Evolutionary conservation across 2,113 vertebrate species (phyloP).

Genomic region (Cryptotis parvus): DNA sequence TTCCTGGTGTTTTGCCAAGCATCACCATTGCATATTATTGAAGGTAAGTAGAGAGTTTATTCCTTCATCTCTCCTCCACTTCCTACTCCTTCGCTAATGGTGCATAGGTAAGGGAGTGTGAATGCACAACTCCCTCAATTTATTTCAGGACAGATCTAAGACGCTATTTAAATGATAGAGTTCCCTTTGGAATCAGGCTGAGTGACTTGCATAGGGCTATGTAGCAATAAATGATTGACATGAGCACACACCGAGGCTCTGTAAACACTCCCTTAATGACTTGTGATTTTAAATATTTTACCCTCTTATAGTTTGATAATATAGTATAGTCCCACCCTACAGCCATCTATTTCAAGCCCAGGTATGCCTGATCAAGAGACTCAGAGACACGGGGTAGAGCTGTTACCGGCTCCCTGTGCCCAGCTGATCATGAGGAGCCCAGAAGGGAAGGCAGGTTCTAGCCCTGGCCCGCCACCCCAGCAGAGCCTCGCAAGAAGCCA

Average conservation of each 20-base stretch:
- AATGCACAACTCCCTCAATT: not conserved
- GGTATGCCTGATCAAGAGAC: too few species aligned
- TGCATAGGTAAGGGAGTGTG: not conserved
- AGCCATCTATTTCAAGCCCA: too few species aligned
- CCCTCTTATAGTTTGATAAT: too few species aligned
- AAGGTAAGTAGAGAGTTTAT: not conserved
- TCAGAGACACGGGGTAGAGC: too few species aligned
- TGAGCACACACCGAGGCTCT: not conserved
- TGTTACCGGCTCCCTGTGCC: too few species aligned
- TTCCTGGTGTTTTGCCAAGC: not conserved
- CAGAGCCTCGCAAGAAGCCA: too few species aligned
- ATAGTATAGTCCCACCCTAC: too few species aligned
- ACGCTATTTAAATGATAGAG: not conserved
- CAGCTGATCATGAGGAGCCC: too few species aligned
- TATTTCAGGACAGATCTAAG: not conserved
- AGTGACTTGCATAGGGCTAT: not conserved
- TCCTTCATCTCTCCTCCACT: not conserved
- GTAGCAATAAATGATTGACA: not conserved
- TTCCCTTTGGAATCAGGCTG: not conserved
- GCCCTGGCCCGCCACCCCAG: too few species aligned
- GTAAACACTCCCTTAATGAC: too few species aligned
- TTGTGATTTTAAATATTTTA: slow-evolving; percentile 2
- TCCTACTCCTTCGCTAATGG: not conserved
- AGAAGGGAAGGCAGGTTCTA: too few species aligned
- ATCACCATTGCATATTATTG: not conserved